Percentiles rank a stretch among this genome's conserved stretches.
phyloP scores from a whole-genome alignment of 2,888 invertebrate species.

The Aphodius granarius region DNA sequence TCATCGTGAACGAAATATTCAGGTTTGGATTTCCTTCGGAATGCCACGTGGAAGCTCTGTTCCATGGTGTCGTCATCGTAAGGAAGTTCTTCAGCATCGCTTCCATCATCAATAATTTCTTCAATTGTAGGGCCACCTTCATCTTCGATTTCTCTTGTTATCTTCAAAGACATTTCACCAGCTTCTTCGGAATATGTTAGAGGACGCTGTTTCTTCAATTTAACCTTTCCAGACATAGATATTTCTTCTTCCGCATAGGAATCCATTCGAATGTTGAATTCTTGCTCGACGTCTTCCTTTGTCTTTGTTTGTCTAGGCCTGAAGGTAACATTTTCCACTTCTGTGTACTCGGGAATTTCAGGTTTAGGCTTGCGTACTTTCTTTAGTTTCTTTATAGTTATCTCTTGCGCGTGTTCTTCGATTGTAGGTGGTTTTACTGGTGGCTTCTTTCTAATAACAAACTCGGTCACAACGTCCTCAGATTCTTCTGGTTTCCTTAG shows the following conservation, averaged over 20 bases:
- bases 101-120: constrained; percentile 67
- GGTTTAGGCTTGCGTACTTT: constrained; percentile 63
- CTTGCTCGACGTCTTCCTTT: constrained; percentile 86
- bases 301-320: constrained; percentile 75
- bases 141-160: constrained; percentile 67
- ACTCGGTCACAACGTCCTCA: constrained; percentile 55
- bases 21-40: constrained; percentile 55
- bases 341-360: constrained; percentile 72
- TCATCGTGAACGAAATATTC: constrained; percentile 64
- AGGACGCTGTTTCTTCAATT: constrained; percentile 72
- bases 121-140: constrained; percentile 63
- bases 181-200: constrained; percentile 77
- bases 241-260: constrained; percentile 88
- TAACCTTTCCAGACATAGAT: constrained; percentile 82
- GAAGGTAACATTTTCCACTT: constrained; percentile 79
- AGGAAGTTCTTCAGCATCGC: constrained; percentile 59
- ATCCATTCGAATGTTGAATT: constrained; percentile 83
- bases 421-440: constrained; percentile 55
- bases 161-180: constrained; percentile 73
- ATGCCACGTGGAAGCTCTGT: constrained; percentile 53
- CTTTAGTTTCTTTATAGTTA: constrained; percentile 75
- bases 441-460: constrained; percentile 58
- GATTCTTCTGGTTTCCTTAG: constrained; percentile 50
- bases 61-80: constrained; percentile 60
- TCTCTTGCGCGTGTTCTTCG: constrained; percentile 66